Conservation (phyloP, 2,888 invertebrate species). For the Cepaea hortensis region DNA sequence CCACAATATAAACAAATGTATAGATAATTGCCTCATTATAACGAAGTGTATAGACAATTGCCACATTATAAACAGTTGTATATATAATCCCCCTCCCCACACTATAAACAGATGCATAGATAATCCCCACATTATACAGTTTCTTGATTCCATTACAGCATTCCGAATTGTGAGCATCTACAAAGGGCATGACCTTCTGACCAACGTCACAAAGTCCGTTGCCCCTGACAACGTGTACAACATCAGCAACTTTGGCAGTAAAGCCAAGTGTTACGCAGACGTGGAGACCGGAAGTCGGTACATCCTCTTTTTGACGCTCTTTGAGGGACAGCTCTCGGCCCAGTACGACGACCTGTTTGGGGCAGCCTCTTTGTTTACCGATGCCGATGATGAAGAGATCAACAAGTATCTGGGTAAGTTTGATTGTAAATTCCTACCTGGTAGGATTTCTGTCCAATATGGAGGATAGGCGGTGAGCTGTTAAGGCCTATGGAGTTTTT, state of each 20-base stretch:
- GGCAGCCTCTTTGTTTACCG: conserved; percentile 65
- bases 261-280: conserved; percentile 73
- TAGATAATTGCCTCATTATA: too few species aligned
- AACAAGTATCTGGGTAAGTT: conserved; percentile 70
- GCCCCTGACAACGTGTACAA: conserved; percentile 63
- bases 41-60: too few species aligned
- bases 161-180: conserved; percentile 61
- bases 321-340: conserved; percentile 69
- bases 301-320: conserved; percentile 72
- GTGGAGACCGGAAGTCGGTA: conserved; percentile 67
- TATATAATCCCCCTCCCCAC: too few species aligned
- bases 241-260: conserved; percentile 74
- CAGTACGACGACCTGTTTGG: conserved; percentile 76
- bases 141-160: conserved; percentile 26
- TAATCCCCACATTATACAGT: background rate
- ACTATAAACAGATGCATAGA: too few species aligned
- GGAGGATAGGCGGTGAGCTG: too few species aligned
- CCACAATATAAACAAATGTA: too few species aligned
- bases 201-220: conserved; percentile 66
- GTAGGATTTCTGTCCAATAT: too few species aligned
- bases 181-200: conserved; percentile 63
- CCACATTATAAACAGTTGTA: too few species aligned
- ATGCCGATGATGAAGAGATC: conserved; percentile 66
- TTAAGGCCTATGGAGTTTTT: too few species aligned
- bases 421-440: background rate